phyloP scores from a whole-genome alignment of 1,140 invertebrate species.

The Pararge aegeria region DNA sequence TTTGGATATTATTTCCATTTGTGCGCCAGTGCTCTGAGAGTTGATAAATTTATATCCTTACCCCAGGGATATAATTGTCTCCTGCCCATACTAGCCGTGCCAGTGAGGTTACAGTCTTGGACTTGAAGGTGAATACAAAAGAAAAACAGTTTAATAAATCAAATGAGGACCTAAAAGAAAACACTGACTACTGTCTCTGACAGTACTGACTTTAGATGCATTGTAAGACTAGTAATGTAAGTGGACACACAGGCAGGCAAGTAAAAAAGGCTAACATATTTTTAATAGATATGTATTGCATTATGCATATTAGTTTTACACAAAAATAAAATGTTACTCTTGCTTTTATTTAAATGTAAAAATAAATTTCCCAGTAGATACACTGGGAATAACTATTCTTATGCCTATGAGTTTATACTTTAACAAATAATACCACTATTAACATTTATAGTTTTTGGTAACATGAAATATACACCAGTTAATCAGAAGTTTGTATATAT shows the following conservation, averaged over 20 bases:
- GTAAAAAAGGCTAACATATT: constrained; percentile 31
- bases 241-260: background rate
- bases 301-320: constrained; percentile 73
- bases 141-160: too few species aligned
- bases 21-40: too few species aligned
- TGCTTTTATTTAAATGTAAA: constrained; percentile 61
- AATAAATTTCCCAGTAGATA: constrained; percentile 68
- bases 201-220: too few species aligned
- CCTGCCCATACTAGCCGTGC: too few species aligned
- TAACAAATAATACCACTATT: constrained; percentile 67
- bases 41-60: too few species aligned
- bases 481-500: constrained; percentile 4
- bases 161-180: too few species aligned
- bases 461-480: constrained; percentile 57
- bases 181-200: too few species aligned
- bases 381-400: constrained; percentile 72
- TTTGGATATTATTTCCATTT: too few species aligned
- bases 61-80: too few species aligned
- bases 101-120: too few species aligned
- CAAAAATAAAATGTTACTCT: constrained; percentile 74
- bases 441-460: constrained; percentile 71
- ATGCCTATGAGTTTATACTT: constrained; percentile 65
- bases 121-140: too few species aligned
- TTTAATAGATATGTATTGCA: constrained; percentile 72
- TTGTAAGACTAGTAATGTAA: too few species aligned